These are phyloP conservation scores for Dascillus cervinus DNA, from an alignment of 2,888 invertebrate species.

Conservation along the genomic window DNA sequence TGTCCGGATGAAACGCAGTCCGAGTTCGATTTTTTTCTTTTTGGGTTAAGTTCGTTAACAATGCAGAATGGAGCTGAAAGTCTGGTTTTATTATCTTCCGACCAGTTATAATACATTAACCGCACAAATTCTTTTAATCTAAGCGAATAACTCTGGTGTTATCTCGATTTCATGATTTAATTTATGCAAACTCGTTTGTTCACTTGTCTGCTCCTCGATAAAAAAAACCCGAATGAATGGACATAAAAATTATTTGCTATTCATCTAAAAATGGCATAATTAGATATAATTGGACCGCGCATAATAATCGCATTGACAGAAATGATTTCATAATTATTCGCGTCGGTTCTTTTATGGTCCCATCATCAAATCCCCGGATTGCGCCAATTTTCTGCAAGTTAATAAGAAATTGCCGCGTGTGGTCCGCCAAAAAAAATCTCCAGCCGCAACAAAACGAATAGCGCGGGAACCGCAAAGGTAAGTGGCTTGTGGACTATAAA, in stretches of 20 bases:
- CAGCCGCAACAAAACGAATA: constrained; percentile 10
- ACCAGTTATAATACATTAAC: background rate
- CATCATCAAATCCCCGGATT: no score
- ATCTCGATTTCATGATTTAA: constrained; percentile 7
- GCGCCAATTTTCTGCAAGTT: no score
- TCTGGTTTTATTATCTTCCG: constrained; percentile 4
- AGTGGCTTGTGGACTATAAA: constrained; percentile 6
- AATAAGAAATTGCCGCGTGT: constrained; percentile 10
- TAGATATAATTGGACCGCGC: no score
- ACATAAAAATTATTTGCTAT: background rate
- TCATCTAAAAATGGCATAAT: no score
- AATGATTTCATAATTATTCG: no score
- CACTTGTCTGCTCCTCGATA: constrained; percentile 1
- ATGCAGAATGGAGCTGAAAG: constrained; percentile 6
- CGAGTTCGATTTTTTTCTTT: constrained; percentile 5
- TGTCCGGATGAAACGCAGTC: constrained; percentile 16
- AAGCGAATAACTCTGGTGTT: constrained; percentile 3
- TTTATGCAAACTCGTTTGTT: constrained; percentile 9
- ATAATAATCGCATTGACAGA: no score
- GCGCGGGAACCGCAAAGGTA: constrained; percentile 9
- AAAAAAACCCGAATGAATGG: background rate
- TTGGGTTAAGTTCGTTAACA: constrained; percentile 8
- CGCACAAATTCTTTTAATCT: background rate
- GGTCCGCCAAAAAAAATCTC: constrained; percentile 5
- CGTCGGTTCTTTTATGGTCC: no score